A percentile compares a stretch with the other conserved stretches of the same genome.
Conservation (phyloP, 2,888 invertebrate species). For the Drosophila aldrichi region DNA sequence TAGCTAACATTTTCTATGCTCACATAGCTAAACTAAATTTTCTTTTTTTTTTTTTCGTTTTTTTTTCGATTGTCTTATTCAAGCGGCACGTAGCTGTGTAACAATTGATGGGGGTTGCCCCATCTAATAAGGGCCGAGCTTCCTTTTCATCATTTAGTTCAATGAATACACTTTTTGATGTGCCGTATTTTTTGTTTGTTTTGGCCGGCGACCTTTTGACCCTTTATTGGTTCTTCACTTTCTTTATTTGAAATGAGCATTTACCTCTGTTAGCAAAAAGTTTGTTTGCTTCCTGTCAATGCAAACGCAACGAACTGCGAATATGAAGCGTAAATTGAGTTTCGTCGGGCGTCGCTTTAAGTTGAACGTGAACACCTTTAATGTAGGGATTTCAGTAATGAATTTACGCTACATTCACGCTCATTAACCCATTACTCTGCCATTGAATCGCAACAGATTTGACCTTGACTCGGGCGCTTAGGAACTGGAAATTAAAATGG, state of each 20-base stretch:
- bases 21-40: neutral
- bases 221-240: slow-evolving; percentile 41
- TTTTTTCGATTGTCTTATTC: neutral
- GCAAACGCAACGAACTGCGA: slow-evolving; percentile 63
- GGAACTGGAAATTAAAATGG: slow-evolving; percentile 2
- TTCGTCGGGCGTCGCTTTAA: slow-evolving; percentile 16
- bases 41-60: neutral
- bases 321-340: slow-evolving; percentile 49
- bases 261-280: slow-evolving; percentile 47
- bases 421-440: slow-evolving; percentile 39
- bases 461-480: slow-evolving; percentile 32
- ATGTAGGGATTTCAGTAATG: slow-evolving; percentile 16
- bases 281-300: slow-evolving; percentile 67
- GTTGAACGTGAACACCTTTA: slow-evolving; percentile 20
- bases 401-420: slow-evolving; percentile 36
- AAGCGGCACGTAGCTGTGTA: neutral
- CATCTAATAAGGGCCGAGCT: neutral
- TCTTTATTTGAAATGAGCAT: slow-evolving; percentile 28
- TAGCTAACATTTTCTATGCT: neutral
- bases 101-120: neutral
- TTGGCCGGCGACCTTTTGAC: slow-evolving; percentile 60
- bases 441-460: neutral
- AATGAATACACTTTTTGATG: slow-evolving; percentile 35
- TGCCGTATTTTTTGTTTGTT: slow-evolving; percentile 36
- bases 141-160: slow-evolving; percentile 28